Evolutionary conservation across 1,140 invertebrate species (phyloP).

Genomic region (Melitaea cinxia): DNA sequence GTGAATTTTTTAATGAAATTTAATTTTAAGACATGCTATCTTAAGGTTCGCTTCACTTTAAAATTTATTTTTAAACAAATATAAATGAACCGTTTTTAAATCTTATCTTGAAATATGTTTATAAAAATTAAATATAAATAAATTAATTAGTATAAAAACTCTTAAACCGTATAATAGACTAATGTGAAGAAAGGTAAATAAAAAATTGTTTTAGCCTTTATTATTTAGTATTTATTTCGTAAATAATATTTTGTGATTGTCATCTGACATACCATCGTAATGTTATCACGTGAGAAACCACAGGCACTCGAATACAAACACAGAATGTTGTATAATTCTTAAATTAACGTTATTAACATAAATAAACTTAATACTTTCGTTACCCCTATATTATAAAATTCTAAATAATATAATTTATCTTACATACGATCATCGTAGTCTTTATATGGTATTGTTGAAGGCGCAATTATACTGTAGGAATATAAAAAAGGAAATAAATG

Average conservation of each 20-base stretch:
- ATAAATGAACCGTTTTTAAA: too few species aligned
- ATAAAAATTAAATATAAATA: too few species aligned
- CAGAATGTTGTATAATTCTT: conserved; percentile 40
- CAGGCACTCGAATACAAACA: conserved; percentile 52
- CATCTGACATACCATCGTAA: conserved; percentile 14
- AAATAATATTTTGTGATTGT: conserved; percentile 49
- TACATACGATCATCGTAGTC: conserved; percentile 33
- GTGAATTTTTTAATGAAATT: too few species aligned
- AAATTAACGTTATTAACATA: conserved; percentile 59
- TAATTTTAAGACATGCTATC: too few species aligned
- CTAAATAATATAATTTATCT: conserved; percentile 47
- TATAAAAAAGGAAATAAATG: neutral
- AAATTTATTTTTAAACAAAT: too few species aligned
- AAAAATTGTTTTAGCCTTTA: conserved; percentile 12
- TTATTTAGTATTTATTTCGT: conserved; percentile 54
- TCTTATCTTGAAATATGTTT: too few species aligned
- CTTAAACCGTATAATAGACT: neutral
- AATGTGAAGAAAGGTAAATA: neutral
- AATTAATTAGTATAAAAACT: too few species aligned
- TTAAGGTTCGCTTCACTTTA: too few species aligned
- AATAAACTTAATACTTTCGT: conserved; percentile 65
- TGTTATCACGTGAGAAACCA: conserved; percentile 42
- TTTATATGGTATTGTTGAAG: conserved; percentile 11
- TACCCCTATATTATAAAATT: conserved; percentile 47
- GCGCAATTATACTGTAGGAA: neutral